Evolutionary conservation across 2,888 invertebrate genomes (phyloP), one percentile per base, ranked within the genome.

Genomic region (Caenorhabditis sp.): DNA sequence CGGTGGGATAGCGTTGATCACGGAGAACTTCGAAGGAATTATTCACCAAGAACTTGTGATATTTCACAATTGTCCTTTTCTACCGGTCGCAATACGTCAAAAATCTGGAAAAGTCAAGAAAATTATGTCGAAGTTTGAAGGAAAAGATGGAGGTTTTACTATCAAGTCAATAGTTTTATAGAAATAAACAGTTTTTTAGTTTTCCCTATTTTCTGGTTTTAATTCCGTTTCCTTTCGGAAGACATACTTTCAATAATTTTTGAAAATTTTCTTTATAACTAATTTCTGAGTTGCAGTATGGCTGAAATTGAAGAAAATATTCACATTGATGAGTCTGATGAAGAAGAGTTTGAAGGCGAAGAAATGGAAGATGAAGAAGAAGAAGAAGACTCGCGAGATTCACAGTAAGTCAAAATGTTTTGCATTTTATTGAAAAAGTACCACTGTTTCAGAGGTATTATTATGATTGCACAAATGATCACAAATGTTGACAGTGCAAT

Each of bases 51-150:
- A 84, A 53, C 71, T 84, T 23, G 57, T 83, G n/a, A 66, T 81
- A 57, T 85, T 85, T 59, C 84, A 85, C 68, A 85, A 85, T 60
- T 76, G 78, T 4, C 71, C 71, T n/a, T 76, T 65, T 63, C 73
- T 85, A 1, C 83, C 85, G 8, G 72, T 81, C 5, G 84, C 85
- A 10, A 82, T 64, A 50, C 65, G 69, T 31, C 54, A 61, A 5
- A 57, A 63, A n/a, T 21, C 12, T 3, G 61, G 61, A 17, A 23
- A 24, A 23, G 17, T 61, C 6, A 49, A 61, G 51, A 61, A 61
- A 50, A 26, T 61, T 23, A 50, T 49, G 12, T 61, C 61, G 17
- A 61, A 37, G 21, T 58, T 37, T 12, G 2, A 43, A 58, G 31
- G 31, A 31, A 59, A 21, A 36, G 43, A 21, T 6, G 17, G 3